Conservation (phyloP, 2,888 invertebrate species). For the Cheiracanthium punctorium region DNA sequence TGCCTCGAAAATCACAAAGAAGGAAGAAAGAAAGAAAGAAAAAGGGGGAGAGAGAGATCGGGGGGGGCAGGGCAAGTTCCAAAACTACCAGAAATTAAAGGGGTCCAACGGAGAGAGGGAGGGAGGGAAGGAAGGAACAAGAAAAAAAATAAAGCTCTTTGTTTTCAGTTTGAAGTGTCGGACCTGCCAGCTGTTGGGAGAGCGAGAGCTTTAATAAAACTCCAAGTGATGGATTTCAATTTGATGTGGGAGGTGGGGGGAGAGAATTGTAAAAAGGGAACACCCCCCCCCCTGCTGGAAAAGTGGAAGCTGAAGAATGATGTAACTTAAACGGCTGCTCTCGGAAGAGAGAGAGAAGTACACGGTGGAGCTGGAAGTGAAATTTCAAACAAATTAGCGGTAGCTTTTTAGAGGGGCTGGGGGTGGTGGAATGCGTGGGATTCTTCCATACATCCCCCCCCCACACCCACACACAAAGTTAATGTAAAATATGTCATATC, state of each 20-base stretch:
- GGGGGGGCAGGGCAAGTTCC: too few relatives aligned
- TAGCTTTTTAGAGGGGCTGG: constrained; percentile 36
- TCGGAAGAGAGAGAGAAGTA: too few relatives aligned
- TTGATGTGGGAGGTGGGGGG: constrained; percentile 64
- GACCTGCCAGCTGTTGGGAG: constrained; percentile 61
- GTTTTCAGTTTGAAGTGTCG: constrained; percentile 46
- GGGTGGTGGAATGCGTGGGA: too few relatives aligned
- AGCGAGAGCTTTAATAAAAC: constrained; percentile 67
- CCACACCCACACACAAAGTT: too few relatives aligned
- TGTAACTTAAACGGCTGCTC: constrained; percentile 64
- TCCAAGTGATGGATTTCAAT: constrained; percentile 70
- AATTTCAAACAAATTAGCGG: constrained; percentile 70
- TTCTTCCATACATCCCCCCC: too few relatives aligned
- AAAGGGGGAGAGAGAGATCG: too few relatives aligned
- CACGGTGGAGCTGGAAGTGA: constrained; percentile 33
- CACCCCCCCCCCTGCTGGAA: neutral
- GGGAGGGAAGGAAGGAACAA: neutral
- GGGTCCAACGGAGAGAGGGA: constrained; percentile 15
- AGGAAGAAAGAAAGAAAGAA: too few relatives aligned
- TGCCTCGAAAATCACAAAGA: too few relatives aligned
- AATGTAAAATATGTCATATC: too few relatives aligned
- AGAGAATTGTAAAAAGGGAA: constrained; percentile 62
- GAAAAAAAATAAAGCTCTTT: constrained; percentile 34
- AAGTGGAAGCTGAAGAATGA: constrained; percentile 32
- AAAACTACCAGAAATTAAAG: neutral